Evolutionary conservation across 2,888 invertebrate genomes (phyloP).

Genomic region (Linnaemya tessellans): DNA sequence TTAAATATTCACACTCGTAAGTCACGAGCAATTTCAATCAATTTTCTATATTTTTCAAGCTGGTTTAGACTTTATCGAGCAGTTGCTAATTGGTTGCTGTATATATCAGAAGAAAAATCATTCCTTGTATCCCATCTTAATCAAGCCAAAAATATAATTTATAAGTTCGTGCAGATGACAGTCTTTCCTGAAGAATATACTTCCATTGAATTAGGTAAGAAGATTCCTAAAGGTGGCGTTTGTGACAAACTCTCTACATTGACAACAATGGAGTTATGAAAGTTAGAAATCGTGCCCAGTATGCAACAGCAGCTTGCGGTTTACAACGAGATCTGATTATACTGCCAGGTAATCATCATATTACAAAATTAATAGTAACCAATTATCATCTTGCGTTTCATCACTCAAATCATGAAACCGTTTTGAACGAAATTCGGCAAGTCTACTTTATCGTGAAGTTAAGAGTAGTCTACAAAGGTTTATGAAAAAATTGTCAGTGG

Average conservation of each 20-base stretch:
- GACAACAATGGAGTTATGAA: too few species aligned
- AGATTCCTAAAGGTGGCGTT: conserved; percentile 1
- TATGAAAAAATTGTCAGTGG: too few species aligned
- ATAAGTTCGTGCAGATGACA: background rate
- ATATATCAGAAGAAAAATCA: background rate
- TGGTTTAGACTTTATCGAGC: conserved; percentile 6
- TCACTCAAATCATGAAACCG: too few species aligned
- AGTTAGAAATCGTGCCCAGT: too few species aligned
- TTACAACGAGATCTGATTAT: too few species aligned
- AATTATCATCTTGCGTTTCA: too few species aligned
- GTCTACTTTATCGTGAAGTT: too few species aligned
- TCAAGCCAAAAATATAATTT: conserved; percentile 23
- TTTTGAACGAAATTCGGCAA: too few species aligned
- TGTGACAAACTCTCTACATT: conserved; percentile 4
- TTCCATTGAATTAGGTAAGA: background rate
- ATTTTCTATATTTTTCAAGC: conserved; percentile 16
- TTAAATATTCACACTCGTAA: background rate
- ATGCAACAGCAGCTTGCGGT: too few species aligned
- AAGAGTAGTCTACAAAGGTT: too few species aligned
- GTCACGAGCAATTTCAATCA: background rate
- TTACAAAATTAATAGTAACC: too few species aligned
- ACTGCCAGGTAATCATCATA: too few species aligned
- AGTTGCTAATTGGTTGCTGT: background rate
- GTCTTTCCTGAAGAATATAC: background rate
- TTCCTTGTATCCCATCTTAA: background rate